Evolutionary conservation across 2,888 invertebrate species (phyloP), one percentile per base, ranked within the genome.

Genomic region (Cepaea hortensis): DNA sequence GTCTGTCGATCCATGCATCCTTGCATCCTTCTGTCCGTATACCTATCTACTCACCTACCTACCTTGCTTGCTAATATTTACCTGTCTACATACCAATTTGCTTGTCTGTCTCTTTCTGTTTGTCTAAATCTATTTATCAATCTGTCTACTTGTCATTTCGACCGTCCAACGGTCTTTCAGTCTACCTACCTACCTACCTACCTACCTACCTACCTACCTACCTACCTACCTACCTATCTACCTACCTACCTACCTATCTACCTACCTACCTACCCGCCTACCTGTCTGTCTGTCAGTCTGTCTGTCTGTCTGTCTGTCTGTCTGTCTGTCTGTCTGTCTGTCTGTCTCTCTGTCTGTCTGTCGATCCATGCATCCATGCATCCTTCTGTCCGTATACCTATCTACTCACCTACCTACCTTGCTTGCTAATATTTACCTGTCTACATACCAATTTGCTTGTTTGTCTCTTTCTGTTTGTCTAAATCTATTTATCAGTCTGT

Each of bases 171-270:
- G 35, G 35, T 35, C 35, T 35, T 35, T 35, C 55, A 55, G 11
- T 9, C 55, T 72, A 23, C 72, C 72, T 72, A 23, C 72, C 72
- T 72, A 72, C 72, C 72, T 23, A 72, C 72, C 72, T 72, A 72
- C 72, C n/a, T 23, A 23, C 72, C 72, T 72, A 72, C 72, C 72
- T 72, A 72, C 72, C 72, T 72, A 72, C 72, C 72, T 72, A 72
- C 72, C 72, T 72, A 72, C 72, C 72, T 72, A 72, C 72, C 72
- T 72, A 23, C 72, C 72, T 72, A 23, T n/a, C 72, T 72, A 23
- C 72, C 72, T 72, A 23, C 72, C 72, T 72, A 23, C 72, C 72
- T 72, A 23, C 72, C 72, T 72, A 72, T n/a, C 72, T 72, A 72
- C 72, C 72, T 72, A 72, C 72, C 72, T 72, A 72, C 23, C 72